Evolutionary conservation across 2,113 vertebrate genomes (phyloP).

Genomic region (Sinocyclocheilus anshuiensis): DNA sequence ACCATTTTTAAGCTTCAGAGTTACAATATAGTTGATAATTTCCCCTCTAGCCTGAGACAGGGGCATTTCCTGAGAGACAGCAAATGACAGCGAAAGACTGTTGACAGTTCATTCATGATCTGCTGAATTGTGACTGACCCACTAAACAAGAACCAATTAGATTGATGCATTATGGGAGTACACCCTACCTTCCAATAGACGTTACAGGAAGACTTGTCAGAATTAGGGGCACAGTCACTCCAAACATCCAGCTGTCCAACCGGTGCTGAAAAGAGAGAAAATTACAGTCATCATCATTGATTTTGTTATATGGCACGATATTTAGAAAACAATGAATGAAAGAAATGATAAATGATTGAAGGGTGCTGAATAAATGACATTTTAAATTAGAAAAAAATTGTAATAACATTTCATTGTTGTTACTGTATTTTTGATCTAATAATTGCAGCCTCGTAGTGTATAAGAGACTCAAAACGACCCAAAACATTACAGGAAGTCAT

Average conservation of each 20-base stretch:
- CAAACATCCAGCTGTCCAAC: constrained; percentile 71
- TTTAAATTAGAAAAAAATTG: background rate
- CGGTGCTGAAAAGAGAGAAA: constrained; percentile 63
- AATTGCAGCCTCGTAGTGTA: background rate
- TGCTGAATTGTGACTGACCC: background rate
- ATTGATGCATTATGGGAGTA: background rate
- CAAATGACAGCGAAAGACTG: background rate
- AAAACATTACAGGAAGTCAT: background rate
- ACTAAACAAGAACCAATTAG: background rate
- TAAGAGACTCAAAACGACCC: background rate
- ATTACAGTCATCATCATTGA: background rate
- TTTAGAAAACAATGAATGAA: background rate
- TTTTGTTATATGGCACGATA: background rate
- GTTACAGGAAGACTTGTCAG: constrained; percentile 55
- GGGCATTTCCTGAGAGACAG: constrained; percentile 64
- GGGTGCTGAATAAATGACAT: too few relatives aligned
- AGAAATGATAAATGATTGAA: too few relatives aligned
- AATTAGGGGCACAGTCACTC: constrained; percentile 65
- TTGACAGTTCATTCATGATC: background rate
- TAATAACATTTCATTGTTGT: background rate
- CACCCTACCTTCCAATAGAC: constrained; percentile 74
- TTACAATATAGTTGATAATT: constrained; percentile 65
- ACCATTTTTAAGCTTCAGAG: constrained; percentile 38
- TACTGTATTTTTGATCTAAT: background rate
- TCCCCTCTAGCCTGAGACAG: constrained; percentile 59